phyloP scores from a whole-genome alignment of 2,797 vertebrate genomes.

The Onychomys arenicola region DNA sequence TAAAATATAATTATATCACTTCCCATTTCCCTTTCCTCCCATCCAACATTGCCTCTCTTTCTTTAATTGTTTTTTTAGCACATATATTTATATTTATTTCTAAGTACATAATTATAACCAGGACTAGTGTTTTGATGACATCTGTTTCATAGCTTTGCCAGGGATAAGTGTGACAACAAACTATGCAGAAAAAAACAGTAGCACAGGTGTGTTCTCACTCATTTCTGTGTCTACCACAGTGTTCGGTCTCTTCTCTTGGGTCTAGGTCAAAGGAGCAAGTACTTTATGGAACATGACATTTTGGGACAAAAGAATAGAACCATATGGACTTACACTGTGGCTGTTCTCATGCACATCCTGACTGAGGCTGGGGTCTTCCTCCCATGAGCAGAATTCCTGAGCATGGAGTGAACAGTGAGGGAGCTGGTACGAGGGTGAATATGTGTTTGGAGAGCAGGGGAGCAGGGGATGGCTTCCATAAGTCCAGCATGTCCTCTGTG shows the following conservation, averaged over 20 bases:
- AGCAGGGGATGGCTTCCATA: not conserved
- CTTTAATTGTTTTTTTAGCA: not conserved
- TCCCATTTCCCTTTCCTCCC: not conserved
- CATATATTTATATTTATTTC: not conserved
- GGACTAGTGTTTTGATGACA: not conserved
- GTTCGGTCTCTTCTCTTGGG: not conserved
- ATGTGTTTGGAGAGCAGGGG: not conserved
- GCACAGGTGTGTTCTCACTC: not conserved
- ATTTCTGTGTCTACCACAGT: rapidly evolving
- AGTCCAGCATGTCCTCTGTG: not conserved
- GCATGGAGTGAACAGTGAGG: not conserved
- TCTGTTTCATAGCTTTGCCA: not conserved
- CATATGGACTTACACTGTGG: not conserved
- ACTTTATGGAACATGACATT: not conserved
- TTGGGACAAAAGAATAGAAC: not conserved
- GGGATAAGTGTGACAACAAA: not conserved
- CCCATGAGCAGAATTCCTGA: not conserved
- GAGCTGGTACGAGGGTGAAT: not conserved
- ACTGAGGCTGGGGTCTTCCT: not conserved
- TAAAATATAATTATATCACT: not conserved
- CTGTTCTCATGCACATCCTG: not conserved
- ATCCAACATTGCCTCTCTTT: not conserved
- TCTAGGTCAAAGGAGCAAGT: not conserved
- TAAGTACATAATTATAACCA: not conserved
- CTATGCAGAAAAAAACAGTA: too few relatives aligned